Evolutionary conservation across 2,113 vertebrate genomes (phyloP).

Genomic region (Synchiropus splendidus): DNA sequence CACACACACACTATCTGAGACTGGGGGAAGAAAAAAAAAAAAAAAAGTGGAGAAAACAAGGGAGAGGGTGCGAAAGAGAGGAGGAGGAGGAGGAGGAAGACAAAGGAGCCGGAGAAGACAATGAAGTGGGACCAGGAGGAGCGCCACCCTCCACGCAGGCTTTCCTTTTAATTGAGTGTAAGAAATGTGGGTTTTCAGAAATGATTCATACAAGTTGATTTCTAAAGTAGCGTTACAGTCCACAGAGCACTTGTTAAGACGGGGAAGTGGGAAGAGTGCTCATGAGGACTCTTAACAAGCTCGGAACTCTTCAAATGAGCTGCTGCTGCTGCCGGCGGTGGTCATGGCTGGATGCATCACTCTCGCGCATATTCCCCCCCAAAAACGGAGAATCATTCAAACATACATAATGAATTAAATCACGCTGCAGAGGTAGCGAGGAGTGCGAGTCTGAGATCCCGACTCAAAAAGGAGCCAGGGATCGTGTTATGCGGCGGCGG

Average conservation of each 20-base stretch:
- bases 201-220: slow-evolving; percentile 58
- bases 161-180: slow-evolving; percentile 63
- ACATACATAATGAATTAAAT: slow-evolving; percentile 59
- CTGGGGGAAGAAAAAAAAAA: slow-evolving; percentile 13
- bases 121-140: slow-evolving; percentile 15
- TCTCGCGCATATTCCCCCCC: slow-evolving; percentile 42
- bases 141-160: slow-evolving; percentile 18
- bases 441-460: slow-evolving; percentile 6
- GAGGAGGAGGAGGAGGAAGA: slow-evolving; percentile 15
- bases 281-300: slow-evolving; percentile 64
- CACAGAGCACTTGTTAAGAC: slow-evolving; percentile 45
- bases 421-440: slow-evolving; percentile 24
- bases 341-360: slow-evolving; percentile 50
- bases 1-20: slow-evolving; percentile 36
- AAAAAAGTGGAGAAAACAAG: background rate
- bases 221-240: slow-evolving; percentile 61
- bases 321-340: slow-evolving; percentile 15
- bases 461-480: slow-evolving; percentile 34
- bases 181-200: slow-evolving; percentile 56
- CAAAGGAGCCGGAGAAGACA: slow-evolving; percentile 20
- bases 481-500: slow-evolving; percentile 25
- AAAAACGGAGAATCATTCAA: slow-evolving; percentile 47
- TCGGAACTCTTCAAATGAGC: slow-evolving; percentile 48
- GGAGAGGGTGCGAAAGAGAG: slow-evolving; percentile 10
- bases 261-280: slow-evolving; percentile 53